Conservation (phyloP, 2,888 invertebrate species). For the Macrosoma leucophasiata region DNA sequence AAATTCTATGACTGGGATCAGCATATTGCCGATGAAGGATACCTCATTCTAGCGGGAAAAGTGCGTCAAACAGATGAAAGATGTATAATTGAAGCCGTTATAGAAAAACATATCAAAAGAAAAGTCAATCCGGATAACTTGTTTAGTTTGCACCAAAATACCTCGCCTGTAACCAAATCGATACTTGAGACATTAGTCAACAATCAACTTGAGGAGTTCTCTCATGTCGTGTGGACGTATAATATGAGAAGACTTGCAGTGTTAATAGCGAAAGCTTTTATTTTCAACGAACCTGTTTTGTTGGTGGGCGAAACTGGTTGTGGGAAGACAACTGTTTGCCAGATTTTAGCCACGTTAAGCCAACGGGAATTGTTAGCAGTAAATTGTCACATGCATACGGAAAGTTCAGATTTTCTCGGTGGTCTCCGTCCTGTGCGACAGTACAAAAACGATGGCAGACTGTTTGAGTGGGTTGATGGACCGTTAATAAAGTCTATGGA, state of each 20-base stretch:
- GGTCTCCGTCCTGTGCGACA: conserved; percentile 92
- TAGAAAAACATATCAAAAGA: conserved; percentile 87
- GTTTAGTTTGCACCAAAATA: conserved; percentile 80
- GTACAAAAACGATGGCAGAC: conserved; percentile 73
- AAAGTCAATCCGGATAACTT: conserved; percentile 81
- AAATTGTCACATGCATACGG: conserved; percentile 99
- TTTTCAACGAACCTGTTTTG: conserved; percentile 94
- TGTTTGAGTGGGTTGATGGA: conserved; percentile 99
- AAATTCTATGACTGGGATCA: conserved; percentile 96
- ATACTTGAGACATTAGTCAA: conserved; percentile 81
- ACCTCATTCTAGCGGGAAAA: conserved; percentile 93
- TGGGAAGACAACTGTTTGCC: conserved; percentile 97
- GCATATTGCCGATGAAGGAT: conserved; percentile 97
- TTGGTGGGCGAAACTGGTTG: conserved; percentile 98
- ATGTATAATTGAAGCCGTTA: conserved; percentile 84
- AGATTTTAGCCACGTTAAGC: conserved; percentile 85
- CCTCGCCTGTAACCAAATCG: conserved; percentile 85
- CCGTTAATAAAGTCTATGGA: conserved; percentile 94
- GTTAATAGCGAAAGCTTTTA: conserved; percentile 87
- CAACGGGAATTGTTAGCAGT: conserved; percentile 83
- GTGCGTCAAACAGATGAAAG: conserved; percentile 91
- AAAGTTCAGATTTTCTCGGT: conserved; percentile 98
- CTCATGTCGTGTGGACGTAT: conserved; percentile 95
- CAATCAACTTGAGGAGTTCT: conserved; percentile 74
- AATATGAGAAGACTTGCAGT: conserved; percentile 90